Evolutionary conservation across 2,113 vertebrate genomes (phyloP).

Genomic region (Aegithalos caudatus): DNA sequence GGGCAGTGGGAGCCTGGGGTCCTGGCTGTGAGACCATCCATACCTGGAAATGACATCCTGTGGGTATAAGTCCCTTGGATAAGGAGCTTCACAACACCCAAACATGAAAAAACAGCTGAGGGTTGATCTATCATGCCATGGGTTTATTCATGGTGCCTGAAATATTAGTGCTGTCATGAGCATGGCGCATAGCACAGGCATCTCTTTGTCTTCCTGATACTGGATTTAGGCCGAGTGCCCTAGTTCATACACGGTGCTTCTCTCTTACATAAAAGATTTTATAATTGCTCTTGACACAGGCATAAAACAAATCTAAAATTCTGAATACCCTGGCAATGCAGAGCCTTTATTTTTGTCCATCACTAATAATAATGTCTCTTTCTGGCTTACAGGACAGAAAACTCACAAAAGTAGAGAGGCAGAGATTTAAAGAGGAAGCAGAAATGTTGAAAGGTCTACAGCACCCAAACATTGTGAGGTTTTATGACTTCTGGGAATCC

Average conservation of each 20-base stretch:
- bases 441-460: slow-evolving; percentile 98
- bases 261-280: slow-evolving; percentile 26
- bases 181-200: neutral
- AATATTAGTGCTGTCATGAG: neutral
- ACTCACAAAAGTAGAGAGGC: slow-evolving; percentile 91
- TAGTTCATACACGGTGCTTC: neutral
- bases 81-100: neutral
- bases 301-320: neutral
- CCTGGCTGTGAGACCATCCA: accelerated
- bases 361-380: neutral
- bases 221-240: neutral
- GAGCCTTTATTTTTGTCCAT: neutral
- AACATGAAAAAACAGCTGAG: neutral
- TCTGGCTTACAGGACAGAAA: slow-evolving; percentile 84
- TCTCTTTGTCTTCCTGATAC: neutral
- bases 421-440: slow-evolving; percentile 96
- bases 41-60: neutral
- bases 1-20: accelerated
- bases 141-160: neutral
- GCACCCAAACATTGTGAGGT: slow-evolving; percentile 96
- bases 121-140: neutral
- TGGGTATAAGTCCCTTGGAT: neutral
- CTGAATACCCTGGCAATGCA: neutral
- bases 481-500: slow-evolving; percentile 98
- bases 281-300: neutral